Percentiles rank a stretch among this genome's conserved stretches.
These are phyloP conservation scores for Notarius lentiginosus DNA, from an alignment of 2,113 vertebrate genomes.

Conservation along the genomic window DNA sequence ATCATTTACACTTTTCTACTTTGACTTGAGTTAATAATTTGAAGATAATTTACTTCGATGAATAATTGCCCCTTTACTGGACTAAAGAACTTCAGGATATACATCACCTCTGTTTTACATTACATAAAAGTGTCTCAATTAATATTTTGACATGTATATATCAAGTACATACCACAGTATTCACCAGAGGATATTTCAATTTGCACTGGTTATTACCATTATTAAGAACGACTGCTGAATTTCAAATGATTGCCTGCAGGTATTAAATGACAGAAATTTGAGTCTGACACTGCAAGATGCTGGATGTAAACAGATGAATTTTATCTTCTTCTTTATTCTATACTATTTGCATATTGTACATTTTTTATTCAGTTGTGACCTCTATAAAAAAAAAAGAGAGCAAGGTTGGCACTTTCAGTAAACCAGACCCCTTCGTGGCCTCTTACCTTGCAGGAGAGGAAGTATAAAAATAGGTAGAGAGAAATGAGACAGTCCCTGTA, in stretches of 20 bases:
- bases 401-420: background rate
- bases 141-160: background rate
- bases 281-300: background rate
- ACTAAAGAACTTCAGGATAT: background rate
- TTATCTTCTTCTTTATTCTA: background rate
- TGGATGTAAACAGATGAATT: background rate
- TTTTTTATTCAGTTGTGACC: background rate
- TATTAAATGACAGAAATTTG: background rate
- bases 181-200: background rate
- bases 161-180: background rate
- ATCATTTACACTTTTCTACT: background rate
- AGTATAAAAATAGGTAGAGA: slow-evolving; percentile 40
- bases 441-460: slow-evolving; percentile 56
- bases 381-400: background rate
- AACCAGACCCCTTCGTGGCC: background rate
- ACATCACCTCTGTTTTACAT: background rate
- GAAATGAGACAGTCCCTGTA: slow-evolving; percentile 38
- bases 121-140: background rate
- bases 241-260: background rate
- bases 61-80: background rate
- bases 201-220: background rate
- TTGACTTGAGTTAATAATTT: background rate
- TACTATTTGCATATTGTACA: background rate
- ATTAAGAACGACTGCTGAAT: background rate
- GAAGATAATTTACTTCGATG: background rate